phyloP scores from a whole-genome alignment of 2,888 invertebrate genomes.

The Caenorhabditis japonica region DNA sequence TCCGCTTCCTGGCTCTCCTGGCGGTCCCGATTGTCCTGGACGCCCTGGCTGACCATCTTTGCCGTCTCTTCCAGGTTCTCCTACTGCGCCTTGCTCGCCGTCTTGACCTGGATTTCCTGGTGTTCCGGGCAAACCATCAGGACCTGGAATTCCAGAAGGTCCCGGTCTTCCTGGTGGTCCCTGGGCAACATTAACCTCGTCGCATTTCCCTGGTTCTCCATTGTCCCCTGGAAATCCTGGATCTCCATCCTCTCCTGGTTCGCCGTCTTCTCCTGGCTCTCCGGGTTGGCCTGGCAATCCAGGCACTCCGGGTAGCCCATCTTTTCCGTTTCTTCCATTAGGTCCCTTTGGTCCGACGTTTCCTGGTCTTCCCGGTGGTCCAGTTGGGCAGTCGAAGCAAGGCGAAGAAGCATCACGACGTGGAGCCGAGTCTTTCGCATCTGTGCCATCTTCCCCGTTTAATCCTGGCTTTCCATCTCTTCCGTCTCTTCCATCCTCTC shows the following conservation, averaged over 20 bases:
- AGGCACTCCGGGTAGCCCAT: conserved; percentile 52
- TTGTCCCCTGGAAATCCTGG: conserved; percentile 57
- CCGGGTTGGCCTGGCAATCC: conserved; percentile 63
- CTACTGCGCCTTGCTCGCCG: conserved; percentile 56
- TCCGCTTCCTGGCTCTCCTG: conserved; percentile 57
- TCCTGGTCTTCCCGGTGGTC: conserved; percentile 58
- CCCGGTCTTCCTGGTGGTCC: conserved; percentile 60
- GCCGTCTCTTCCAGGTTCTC: conserved; percentile 62
- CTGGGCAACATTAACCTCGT: conserved; percentile 46
- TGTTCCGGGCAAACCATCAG: conserved; percentile 60
- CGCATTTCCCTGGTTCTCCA: conserved; percentile 45
- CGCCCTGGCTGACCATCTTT: conserved; percentile 45
- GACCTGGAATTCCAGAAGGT: conserved; percentile 51
- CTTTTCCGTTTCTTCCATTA: conserved; percentile 59
- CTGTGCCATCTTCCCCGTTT: conserved; percentile 55
- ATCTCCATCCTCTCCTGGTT: conserved; percentile 54
- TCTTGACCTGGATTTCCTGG: conserved; percentile 65
- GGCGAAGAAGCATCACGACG: conserved; percentile 17
- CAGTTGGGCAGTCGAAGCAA: conserved; percentile 43
- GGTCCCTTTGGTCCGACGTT: conserved; percentile 61
- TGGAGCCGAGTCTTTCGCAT: conserved; percentile 29
- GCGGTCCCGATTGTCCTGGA: conserved; percentile 57
- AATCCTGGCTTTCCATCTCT: conserved; percentile 61
- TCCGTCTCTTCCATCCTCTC: conserved; percentile 65
- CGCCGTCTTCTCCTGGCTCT: conserved; percentile 58